phyloP scores from a whole-genome alignment of 2,888 invertebrate genomes.

The Stictocephala bisonia region DNA sequence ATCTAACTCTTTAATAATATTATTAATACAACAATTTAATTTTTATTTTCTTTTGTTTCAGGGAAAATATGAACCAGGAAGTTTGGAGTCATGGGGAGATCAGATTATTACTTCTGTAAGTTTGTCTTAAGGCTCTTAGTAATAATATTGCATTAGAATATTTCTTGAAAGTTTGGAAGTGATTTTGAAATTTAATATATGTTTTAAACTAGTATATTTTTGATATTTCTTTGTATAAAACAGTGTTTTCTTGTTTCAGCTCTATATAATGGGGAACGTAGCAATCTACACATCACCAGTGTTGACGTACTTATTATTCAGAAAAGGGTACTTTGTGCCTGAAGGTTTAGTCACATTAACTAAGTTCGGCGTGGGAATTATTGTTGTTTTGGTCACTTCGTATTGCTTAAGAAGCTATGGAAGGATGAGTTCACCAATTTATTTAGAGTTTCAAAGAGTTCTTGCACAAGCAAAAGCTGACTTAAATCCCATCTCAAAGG shows the following conservation, averaged over 20 bases:
- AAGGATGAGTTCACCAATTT: slow-evolving; percentile 75
- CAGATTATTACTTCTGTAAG: slow-evolving; percentile 76
- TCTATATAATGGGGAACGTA: slow-evolving; percentile 75
- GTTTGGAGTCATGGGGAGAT: slow-evolving; percentile 79
- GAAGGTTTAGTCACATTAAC: slow-evolving; percentile 70
- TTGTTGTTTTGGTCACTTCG: slow-evolving; percentile 74
- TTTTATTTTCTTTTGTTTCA: slow-evolving; percentile 63
- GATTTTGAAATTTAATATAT: no score
- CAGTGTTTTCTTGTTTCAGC: slow-evolving; percentile 63
- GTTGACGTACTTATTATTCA: slow-evolving; percentile 76
- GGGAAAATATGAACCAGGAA: slow-evolving; percentile 76
- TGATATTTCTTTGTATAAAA: not conserved
- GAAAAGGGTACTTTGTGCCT: slow-evolving; percentile 72
- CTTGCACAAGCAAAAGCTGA: slow-evolving; percentile 66
- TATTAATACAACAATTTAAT: slow-evolving; percentile 46
- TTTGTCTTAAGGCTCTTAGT: slow-evolving; percentile 46
- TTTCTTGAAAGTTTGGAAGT: no score
- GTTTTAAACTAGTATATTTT: not conserved
- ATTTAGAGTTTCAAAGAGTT: slow-evolving; percentile 75
- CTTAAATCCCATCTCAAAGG: slow-evolving; percentile 67
- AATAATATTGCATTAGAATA: slow-evolving; percentile 29
- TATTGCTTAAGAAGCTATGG: slow-evolving; percentile 76
- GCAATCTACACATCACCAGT: slow-evolving; percentile 80
- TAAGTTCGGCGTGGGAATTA: slow-evolving; percentile 74
- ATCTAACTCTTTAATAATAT: no score